These are phyloP conservation scores for Microplitis demolitor DNA, from an alignment of 1,140 invertebrate species.

Conservation along the genomic window DNA sequence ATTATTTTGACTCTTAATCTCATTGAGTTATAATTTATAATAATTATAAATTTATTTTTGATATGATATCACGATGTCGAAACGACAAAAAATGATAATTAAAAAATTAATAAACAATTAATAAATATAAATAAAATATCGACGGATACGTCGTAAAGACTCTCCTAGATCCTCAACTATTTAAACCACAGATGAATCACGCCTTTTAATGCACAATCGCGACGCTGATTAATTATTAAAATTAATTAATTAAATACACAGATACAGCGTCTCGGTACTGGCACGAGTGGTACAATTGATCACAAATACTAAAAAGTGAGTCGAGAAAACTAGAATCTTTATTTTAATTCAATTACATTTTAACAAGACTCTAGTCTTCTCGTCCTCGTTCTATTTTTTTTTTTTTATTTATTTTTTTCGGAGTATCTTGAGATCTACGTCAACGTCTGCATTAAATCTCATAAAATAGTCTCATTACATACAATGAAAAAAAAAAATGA, in stretches of 20 bases:
- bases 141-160: background rate
- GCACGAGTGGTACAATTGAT: slow-evolving; percentile 28
- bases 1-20: background rate
- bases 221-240: background rate
- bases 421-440: slow-evolving; percentile 9
- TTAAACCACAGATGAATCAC: slow-evolving; percentile 16
- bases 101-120: background rate
- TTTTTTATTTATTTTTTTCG: background rate
- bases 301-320: slow-evolving; percentile 15
- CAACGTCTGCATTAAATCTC: slow-evolving; percentile 8
- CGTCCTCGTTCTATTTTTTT: background rate
- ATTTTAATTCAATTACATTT: background rate
- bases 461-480: slow-evolving; percentile 16
- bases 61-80: slow-evolving; percentile 29
- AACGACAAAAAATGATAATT: slow-evolving; percentile 17
- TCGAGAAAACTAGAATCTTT: background rate
- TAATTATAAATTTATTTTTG: slow-evolving; percentile 18
- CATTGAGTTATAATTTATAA: background rate
- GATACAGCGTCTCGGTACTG: slow-evolving; percentile 21
- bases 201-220: slow-evolving; percentile 23
- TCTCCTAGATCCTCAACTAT: slow-evolving; percentile 4
- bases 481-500: background rate
- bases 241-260: background rate
- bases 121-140: background rate
- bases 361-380: background rate